Base-by-base conservation (phyloP, 2,113 vertebrate genomes). In the Podarcis cretensis region DNA sequence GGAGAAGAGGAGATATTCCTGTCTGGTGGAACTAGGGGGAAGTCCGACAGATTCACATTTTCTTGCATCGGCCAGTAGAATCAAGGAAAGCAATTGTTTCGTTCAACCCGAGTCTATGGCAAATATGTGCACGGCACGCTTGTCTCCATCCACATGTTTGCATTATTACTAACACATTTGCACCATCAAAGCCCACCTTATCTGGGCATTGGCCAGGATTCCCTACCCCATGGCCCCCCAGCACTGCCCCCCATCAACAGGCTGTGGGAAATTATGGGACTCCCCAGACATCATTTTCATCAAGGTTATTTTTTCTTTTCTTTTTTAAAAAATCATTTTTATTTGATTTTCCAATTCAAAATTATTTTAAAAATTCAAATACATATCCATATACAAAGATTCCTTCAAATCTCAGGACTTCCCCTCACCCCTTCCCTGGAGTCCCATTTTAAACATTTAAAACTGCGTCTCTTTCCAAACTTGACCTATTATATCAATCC, bases 11-110 rank as follows among this genome's bases (percentile, higher is more conserved):
- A 89, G 40, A 89, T 78, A 59, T 54, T 81, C 23, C 40, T 32
- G 63, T 75, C 2, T 7, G 9, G 6, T 35, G 7, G 68, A 68
- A 69, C 9, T 25, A 79, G 10, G 35, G 14, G 3, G 75, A 84
- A 77, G 16, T 43, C 83, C 78, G 71, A 18, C 32, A 74, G n/a
- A 68, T 74, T 4, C 0, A 0, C 6, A 7, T 86, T 90, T 84
- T 73, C 88, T 88, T 27, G 6, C 0, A 9, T 27, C 82, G 40
- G 35, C 40, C 65, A 30, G 0, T n/a, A 43, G 20, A 80, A 81
- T 8, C 4, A 7, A 54, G 63, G 35, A 0, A 63, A 3, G 48
- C n/a, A 63, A 76, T 63, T 20, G 40, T 20, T 83, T 35, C 30
- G 80, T 66, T 83, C 54, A 37, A 20, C 76, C 84, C 66, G 65